phyloP scores from a whole-genome alignment of 2,797 vertebrate genomes.

The Vespertilio murinus region DNA sequence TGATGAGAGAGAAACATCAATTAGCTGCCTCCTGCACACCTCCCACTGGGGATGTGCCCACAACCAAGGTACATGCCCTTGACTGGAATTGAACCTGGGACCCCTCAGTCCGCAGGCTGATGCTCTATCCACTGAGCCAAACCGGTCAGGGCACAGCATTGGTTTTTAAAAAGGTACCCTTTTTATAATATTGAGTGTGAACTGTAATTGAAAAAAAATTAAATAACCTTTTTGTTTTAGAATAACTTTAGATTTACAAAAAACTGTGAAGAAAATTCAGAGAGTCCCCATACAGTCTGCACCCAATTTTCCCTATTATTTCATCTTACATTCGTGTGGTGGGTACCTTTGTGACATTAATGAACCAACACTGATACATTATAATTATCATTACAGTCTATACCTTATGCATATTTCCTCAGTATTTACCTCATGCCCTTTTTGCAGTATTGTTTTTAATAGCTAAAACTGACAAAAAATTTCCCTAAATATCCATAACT shows the following conservation, averaged over 20 bases:
- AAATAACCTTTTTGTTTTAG: neutral
- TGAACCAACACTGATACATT: neutral
- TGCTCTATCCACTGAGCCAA: too few relatives aligned
- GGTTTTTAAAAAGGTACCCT: neutral
- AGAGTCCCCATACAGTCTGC: neutral
- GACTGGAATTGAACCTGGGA: too few relatives aligned
- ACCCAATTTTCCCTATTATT: neutral
- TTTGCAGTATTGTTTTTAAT: neutral
- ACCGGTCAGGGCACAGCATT: neutral
- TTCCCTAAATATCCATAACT: neutral
- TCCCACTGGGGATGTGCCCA: too few relatives aligned
- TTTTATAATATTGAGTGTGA: neutral
- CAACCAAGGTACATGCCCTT: too few relatives aligned
- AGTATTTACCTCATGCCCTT: neutral
- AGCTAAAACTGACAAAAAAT: neutral
- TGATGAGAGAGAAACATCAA: too few relatives aligned
- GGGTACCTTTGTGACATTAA: neutral
- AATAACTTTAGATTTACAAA: conserved; percentile 14
- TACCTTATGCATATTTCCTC: neutral
- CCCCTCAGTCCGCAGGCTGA: too few relatives aligned
- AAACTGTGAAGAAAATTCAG: neutral
- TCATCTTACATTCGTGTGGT: neutral
- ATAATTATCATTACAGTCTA: neutral
- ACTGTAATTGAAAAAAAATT: neutral
- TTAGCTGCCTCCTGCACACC: too few relatives aligned